These are phyloP conservation scores for Mallotus villosus DNA, from an alignment of 2,797 vertebrate species.

Conservation along the genomic window DNA sequence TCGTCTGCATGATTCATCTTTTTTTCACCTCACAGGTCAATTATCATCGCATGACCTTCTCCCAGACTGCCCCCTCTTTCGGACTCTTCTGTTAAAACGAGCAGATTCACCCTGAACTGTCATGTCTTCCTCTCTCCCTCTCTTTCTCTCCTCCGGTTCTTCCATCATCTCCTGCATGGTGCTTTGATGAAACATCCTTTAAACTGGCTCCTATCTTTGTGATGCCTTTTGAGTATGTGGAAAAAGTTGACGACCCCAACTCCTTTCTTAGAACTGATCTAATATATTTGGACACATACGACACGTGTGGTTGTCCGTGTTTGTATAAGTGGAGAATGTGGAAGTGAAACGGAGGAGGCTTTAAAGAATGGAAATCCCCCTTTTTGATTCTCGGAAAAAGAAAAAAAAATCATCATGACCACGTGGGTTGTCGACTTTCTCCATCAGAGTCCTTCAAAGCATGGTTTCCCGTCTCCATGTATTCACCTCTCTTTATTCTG, in stretches of 20 bases:
- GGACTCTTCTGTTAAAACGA: constrained; percentile 42
- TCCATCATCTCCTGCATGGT: neutral
- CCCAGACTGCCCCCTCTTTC: constrained; percentile 4
- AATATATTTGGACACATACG: neutral
- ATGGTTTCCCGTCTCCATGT: neutral
- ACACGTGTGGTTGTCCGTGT: neutral
- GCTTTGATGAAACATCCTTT: neutral
- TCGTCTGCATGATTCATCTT: constrained; percentile 11
- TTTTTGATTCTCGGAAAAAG: no score
- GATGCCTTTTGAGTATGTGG: constrained; percentile 21
- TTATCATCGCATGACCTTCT: constrained; percentile 12
- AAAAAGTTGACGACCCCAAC: constrained; percentile 3
- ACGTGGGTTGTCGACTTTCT: neutral
- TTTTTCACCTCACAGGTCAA: constrained; percentile 12
- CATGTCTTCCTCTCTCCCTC: neutral
- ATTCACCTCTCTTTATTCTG: constrained; percentile 21
- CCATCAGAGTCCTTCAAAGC: neutral
- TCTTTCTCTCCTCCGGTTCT: neutral
- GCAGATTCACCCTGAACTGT: constrained; percentile 34
- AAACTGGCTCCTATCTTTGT: constrained; percentile 25
- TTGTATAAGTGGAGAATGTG: neutral
- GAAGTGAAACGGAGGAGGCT: neutral
- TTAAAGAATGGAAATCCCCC: no score
- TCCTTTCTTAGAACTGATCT: neutral
- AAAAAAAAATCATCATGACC: no score